Conservation (phyloP, 1,140 invertebrate genomes). For the Euwallacea similis region DNA sequence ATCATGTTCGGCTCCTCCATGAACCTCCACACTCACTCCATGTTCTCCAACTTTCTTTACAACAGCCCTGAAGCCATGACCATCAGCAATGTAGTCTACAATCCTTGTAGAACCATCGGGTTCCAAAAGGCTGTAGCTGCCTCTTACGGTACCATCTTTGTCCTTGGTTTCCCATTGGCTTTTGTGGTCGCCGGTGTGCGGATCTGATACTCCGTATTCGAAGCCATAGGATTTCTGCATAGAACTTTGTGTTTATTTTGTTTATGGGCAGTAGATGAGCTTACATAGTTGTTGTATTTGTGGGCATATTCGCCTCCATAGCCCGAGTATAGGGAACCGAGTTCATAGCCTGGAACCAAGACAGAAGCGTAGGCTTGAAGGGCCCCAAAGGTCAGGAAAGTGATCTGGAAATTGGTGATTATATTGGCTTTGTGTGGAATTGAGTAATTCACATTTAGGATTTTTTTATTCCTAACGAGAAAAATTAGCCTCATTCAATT, state of each 20-base stretch:
- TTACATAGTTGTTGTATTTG: slow-evolving; percentile 48
- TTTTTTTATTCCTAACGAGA: too few species aligned
- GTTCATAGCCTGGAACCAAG: slow-evolving; percentile 21
- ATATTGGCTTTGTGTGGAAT: too few species aligned
- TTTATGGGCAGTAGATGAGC: not conserved
- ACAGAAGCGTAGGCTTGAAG: slow-evolving; percentile 18
- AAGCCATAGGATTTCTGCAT: slow-evolving; percentile 53
- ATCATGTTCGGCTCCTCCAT: slow-evolving; percentile 28
- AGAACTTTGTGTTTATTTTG: not conserved
- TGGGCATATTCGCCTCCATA: slow-evolving; percentile 36
- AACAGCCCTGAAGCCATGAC: slow-evolving; percentile 56
- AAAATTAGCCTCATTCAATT: not conserved
- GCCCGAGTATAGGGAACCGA: slow-evolving; percentile 25
- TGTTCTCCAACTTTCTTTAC: slow-evolving; percentile 48
- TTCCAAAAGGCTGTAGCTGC: slow-evolving; percentile 56
- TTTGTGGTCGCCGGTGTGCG: slow-evolving; percentile 58
- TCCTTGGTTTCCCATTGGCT: slow-evolving; percentile 57
- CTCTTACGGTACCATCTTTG: slow-evolving; percentile 56
- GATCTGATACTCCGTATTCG: slow-evolving; percentile 57
- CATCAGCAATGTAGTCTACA: slow-evolving; percentile 57
- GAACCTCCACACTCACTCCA: slow-evolving; percentile 33
- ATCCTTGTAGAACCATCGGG: slow-evolving; percentile 56
- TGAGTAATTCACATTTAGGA: not conserved
- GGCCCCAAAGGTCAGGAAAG: slow-evolving; percentile 11
- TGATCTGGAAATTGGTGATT: slow-evolving; percentile 6